phyloP scores from a whole-genome alignment of 2,888 invertebrate genomes.

The Candidula unifasciata region DNA sequence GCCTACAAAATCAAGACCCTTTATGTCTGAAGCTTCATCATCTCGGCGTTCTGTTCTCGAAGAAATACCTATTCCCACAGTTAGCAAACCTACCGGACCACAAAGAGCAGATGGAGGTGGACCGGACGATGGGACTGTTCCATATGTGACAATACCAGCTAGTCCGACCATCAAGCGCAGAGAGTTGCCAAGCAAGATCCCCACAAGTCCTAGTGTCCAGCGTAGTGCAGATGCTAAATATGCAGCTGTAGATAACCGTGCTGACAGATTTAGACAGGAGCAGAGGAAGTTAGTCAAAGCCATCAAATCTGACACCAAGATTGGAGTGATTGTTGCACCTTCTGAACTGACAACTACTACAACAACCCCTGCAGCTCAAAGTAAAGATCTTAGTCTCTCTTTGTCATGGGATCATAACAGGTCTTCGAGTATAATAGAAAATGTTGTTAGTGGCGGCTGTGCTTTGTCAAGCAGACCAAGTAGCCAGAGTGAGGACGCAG shows the following conservation, averaged over 20 bases:
- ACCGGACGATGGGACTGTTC: constrained; percentile 16
- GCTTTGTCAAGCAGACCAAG: constrained; percentile 46
- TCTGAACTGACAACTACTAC: neutral
- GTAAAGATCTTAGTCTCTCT: neutral
- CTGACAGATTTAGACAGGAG: constrained; percentile 50
- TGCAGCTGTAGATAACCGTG: constrained; percentile 42
- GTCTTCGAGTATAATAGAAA: constrained; percentile 22
- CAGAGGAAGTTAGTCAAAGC: constrained; percentile 55
- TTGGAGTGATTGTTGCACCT: constrained; percentile 18
- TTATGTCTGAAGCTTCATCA: neutral
- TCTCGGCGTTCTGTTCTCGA: constrained; percentile 43
- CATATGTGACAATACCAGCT: constrained; percentile 46
- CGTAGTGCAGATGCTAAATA: constrained; percentile 33
- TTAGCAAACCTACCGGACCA: constrained; percentile 17
- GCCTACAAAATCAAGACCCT: neutral
- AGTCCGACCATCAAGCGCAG: constrained; percentile 49
- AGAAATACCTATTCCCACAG: constrained; percentile 47
- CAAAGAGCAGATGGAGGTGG: constrained; percentile 16
- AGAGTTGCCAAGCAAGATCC: constrained; percentile 46
- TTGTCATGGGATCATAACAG: neutral
- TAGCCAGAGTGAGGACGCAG: constrained; percentile 39
- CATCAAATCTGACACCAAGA: constrained; percentile 53
- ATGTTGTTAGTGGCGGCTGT: constrained; percentile 47
- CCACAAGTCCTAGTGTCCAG: constrained; percentile 41
- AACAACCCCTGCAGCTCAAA: neutral